Base-by-base conservation (phyloP, 2,797 vertebrate genomes). In the Toxotes lorentzi region DNA sequence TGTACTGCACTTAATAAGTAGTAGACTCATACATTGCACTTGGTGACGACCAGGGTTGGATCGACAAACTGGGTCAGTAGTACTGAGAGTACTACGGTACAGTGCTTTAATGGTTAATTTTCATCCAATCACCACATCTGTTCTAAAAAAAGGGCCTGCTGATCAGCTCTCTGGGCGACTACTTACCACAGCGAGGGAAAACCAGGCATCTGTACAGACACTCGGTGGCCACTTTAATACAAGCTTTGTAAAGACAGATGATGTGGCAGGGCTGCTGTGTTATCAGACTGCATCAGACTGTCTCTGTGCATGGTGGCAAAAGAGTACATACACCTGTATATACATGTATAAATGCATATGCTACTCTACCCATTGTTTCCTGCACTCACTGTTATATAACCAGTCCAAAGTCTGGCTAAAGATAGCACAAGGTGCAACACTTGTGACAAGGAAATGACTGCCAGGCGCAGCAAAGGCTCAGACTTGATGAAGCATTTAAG, bases 41-140 rank as follows among this genome's bases (percentile, higher is more conserved):
- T 51, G n/a, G 51, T 59, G 51, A 57, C 34, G 54, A 70, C 61
- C 62, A 45, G 16, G 2, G 47, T 0, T 53, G 47, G 40, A 43
- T 48, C 5, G 3, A 73, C 41, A 54, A 78, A 86, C 0, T 76
- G 62, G 81, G 81, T 85, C 77, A 80, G 83, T 71, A 78, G 78
- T 41, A 13, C 73, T 67, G 73, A 70, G 76, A 50, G 66, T 19
- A 27, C 32, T n/a, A 47, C 30, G 34, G 60, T 64, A 80, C 30
- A 67, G 48, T 21, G 4, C 48, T 59, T 60, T 54, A 61, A 63
- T 24, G 34, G 63, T 76, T 76, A 34, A 75, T 59, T 71, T 74
- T 35, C 68, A 79, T 45, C 53, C 54, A 70, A 76, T 78, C 68
- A 30, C 27, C 32, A 72, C 47, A 45, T 74, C 19, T 79, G 68